Conservation (phyloP, 2,888 invertebrate genomes). For the Nycteola revayana region DNA sequence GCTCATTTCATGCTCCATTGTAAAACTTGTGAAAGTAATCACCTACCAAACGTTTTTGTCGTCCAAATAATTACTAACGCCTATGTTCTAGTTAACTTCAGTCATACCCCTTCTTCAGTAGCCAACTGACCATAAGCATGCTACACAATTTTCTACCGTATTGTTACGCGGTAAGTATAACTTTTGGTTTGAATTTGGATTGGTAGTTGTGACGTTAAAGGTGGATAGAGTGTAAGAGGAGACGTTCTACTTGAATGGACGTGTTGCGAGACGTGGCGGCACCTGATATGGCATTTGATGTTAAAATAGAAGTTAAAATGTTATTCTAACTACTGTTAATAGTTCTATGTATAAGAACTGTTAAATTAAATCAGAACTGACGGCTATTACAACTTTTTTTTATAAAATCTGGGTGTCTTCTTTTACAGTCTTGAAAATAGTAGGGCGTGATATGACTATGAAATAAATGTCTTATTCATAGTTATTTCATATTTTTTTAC, state of each 20-base stretch:
- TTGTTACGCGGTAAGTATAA: too few species aligned
- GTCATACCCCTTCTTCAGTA: conserved; percentile 20
- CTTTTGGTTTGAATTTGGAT: neutral
- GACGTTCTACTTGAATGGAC: conserved; percentile 30
- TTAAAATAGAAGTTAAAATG: neutral
- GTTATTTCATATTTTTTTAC: too few species aligned
- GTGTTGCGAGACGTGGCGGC: conserved; percentile 28
- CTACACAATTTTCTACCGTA: too few species aligned
- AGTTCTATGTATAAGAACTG: too few species aligned
- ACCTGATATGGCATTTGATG: conserved; percentile 2
- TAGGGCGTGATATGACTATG: too few species aligned
- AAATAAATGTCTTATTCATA: too few species aligned
- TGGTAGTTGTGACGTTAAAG: conserved; percentile 1
- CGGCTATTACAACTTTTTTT: too few species aligned
- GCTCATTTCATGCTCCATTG: conserved; percentile 76
- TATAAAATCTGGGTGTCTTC: too few species aligned
- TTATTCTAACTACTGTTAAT: too few species aligned
- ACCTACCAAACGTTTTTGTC: conserved; percentile 45
- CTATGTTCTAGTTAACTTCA: conserved; percentile 48
- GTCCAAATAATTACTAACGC: conserved; percentile 52
- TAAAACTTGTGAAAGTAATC: conserved; percentile 70
- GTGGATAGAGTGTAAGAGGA: conserved; percentile 16
- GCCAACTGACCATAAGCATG: neutral
- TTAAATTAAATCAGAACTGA: too few species aligned
- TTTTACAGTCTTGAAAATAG: too few species aligned